A percentile compares a stretch with the other conserved stretches of the same genome.
Conservation (phyloP, 2,113 vertebrate species). For the Elanoides forficatus region DNA sequence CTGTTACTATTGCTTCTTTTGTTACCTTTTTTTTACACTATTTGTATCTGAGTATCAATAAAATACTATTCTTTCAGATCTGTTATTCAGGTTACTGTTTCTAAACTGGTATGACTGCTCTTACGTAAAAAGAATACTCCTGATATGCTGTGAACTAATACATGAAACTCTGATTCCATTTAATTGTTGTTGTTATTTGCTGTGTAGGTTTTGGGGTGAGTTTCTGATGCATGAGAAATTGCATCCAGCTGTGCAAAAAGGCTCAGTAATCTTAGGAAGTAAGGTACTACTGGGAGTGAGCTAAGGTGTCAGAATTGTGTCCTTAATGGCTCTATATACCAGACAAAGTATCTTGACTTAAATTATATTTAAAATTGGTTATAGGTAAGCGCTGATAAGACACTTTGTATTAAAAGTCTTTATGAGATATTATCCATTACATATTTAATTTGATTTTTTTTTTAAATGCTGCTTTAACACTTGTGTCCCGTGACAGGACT, state of each 20-base stretch:
- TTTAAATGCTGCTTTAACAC: not conserved
- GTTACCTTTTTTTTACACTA: rapidly evolving
- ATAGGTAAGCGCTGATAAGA: not conserved
- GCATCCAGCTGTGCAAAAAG: not conserved
- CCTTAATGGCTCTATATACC: not conserved
- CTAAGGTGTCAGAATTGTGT: not conserved
- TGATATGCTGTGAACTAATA: not conserved
- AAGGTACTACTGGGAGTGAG: not conserved
- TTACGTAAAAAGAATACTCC: not conserved
- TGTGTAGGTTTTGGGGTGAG: not conserved
- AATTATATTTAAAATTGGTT: not conserved
- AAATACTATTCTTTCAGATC: not conserved
- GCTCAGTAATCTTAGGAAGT: not conserved
- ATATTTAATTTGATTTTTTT: not conserved
- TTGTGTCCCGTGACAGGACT: not conserved
- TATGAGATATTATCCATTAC: not conserved
- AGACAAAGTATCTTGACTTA: not conserved
- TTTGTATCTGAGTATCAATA: not conserved
- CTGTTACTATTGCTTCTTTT: not conserved
- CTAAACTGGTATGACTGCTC: not conserved
- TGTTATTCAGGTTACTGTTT: not conserved
- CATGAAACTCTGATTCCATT: not conserved
- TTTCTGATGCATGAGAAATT: not conserved
- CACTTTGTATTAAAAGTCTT: not conserved
- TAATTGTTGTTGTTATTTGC: not conserved